Evolutionary conservation across 2,113 vertebrate species (phyloP), one percentile per base, ranked within the genome.

Genomic region (Isichthys henryi): DNA sequence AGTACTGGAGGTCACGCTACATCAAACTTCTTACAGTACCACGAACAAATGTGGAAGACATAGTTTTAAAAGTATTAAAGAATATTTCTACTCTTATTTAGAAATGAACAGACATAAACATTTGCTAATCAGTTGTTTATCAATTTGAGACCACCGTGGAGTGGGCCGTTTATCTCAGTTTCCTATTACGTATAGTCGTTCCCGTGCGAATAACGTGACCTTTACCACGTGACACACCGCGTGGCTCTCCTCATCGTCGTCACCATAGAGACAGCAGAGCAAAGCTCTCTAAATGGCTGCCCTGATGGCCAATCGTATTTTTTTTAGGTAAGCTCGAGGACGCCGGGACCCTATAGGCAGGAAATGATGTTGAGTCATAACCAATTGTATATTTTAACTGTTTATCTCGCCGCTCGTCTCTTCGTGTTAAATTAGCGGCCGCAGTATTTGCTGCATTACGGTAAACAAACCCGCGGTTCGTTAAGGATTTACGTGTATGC

Each of bases 191-290:
- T 39, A 43, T 35, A 11, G 23, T 45, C 35, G n/a, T n/a, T 49
- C 17, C 13, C 87, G 84, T 43, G 49, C 87, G 89, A 87, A 89
- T 91, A 92, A 90, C 77, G 89, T 93, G 91, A 91, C 90, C 5
- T 27, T 21, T 11, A 91, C 94, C 95, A 96, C 45, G 93, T 95
- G 95, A 94, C 90, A 56, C 89, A 70, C 53, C 10, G 19, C 91
- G 88, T 89, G 91, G 91, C 62, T 89, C 74, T 1, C 6, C 80
- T 27, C 35, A 91, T 88, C 19, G 9, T 89, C 91, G 92, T 94
- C 91, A 90, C 92, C 92, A 94, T 93, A 91, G 93, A 84, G 91
- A 93, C 92, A 91, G 56, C 74, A 83, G 87, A 86, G 66, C 84
- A 23, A 31, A 49, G n/a, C 13, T 49, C 31, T 80, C 66, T 91